These are phyloP conservation scores for Cetonia aurata DNA, from an alignment of 2,888 invertebrate genomes.

Conservation along the genomic window DNA sequence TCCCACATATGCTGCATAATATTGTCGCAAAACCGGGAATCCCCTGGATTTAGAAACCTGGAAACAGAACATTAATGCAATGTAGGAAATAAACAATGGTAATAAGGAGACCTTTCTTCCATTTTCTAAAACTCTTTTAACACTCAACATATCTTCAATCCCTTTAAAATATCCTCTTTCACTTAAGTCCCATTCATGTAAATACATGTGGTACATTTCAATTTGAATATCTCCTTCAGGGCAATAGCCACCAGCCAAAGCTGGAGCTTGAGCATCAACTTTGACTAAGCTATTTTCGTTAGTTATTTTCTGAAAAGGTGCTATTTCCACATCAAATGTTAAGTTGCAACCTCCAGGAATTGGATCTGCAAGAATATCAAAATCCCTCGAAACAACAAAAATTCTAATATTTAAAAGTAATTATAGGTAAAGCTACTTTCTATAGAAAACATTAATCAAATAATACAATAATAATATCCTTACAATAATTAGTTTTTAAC, in stretches of 20 bases:
- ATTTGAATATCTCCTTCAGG: conserved; percentile 68
- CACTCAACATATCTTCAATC: conserved; percentile 74
- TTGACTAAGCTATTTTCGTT: conserved; percentile 66
- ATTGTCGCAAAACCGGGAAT: conserved; percentile 63
- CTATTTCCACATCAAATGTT: conserved; percentile 72
- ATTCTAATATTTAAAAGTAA: background rate
- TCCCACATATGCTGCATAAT: conserved; percentile 73
- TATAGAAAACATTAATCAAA: no score
- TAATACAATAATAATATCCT: no score
- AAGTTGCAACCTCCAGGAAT: conserved; percentile 85
- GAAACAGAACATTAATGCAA: conserved; percentile 10
- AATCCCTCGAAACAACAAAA: background rate
- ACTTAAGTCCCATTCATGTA: conserved; percentile 71
- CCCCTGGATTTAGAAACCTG: conserved; percentile 27
- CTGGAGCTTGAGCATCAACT: conserved; percentile 71
- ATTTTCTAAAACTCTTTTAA: conserved; percentile 68
- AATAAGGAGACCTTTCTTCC: conserved; percentile 68
- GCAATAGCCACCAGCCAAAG: conserved; percentile 62
- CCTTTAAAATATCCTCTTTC: conserved; percentile 72
- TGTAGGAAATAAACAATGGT: background rate
- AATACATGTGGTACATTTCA: conserved; percentile 71
- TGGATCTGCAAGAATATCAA: conserved; percentile 71
- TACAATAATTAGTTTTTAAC: no score
- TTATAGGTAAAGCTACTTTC: no score
- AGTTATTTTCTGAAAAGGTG: conserved; percentile 72